These are phyloP conservation scores for Cliona cf. orientalis DNA, from an alignment of 37 sponge, comb jelly and placozoan species.

Conservation along the genomic window DNA sequence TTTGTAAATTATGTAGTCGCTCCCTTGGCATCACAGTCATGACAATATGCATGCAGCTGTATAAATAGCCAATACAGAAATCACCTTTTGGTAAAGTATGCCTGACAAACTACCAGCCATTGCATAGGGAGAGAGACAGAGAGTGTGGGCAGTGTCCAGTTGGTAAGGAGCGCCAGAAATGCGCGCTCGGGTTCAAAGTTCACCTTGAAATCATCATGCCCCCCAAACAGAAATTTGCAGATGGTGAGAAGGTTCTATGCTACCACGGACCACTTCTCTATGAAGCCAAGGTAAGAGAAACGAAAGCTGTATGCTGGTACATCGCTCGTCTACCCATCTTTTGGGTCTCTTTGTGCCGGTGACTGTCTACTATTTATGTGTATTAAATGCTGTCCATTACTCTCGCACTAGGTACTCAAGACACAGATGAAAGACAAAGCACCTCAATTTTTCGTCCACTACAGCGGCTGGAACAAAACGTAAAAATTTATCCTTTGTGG, in stretches of 20 bases:
- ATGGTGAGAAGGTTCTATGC: constrained; percentile 95
- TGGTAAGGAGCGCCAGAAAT: too few species aligned
- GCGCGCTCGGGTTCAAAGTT: too few species aligned
- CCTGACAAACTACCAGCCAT: too few species aligned
- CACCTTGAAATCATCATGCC: constrained; percentile 11
- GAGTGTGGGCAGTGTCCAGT: too few species aligned
- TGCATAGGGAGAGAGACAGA: too few species aligned
- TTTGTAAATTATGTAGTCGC: too few species aligned
- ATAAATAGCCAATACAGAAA: too few species aligned
- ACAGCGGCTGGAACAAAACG: constrained; percentile 96
- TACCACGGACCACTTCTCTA: constrained; percentile 93
- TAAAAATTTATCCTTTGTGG: constrained; percentile 18
- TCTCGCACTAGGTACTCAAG: constrained; percentile 50
- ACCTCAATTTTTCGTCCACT: constrained; percentile 78
- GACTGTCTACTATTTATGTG: neutral
- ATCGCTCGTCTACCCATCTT: neutral
- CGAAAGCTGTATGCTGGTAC: neutral
- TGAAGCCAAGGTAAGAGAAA: constrained; percentile 81
- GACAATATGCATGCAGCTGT: too few species aligned
- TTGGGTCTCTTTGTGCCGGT: neutral
- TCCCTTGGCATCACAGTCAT: too few species aligned
- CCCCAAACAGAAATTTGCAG: constrained; percentile 70
- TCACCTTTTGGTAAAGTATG: too few species aligned
- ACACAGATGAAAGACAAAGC: constrained; percentile 74
- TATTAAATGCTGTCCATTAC: neutral